Conservation (phyloP, 2,888 invertebrate species). For the Slavum lentiscoides region DNA sequence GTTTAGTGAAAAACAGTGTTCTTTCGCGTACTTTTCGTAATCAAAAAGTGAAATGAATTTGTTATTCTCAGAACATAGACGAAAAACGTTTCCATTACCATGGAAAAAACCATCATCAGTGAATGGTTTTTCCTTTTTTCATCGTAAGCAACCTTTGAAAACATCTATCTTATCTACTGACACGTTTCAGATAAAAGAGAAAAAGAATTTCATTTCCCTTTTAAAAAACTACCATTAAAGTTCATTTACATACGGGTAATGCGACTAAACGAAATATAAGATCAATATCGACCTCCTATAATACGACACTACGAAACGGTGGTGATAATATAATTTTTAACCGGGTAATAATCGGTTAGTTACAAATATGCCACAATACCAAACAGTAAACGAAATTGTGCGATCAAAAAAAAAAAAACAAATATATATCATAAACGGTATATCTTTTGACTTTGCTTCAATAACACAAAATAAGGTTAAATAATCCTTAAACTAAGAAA, state of each 20-base stretch:
- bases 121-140: conserved; percentile 18
- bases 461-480: not conserved
- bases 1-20: too few relatives aligned
- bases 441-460: not conserved
- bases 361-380: not conserved
- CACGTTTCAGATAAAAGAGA: not conserved
- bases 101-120: not conserved
- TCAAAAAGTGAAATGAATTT: not conserved
- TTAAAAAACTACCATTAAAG: conserved; percentile 38
- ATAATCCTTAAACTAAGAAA: too few relatives aligned
- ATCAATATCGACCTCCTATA: not conserved
- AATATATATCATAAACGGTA: conserved; percentile 21
- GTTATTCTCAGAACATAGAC: not conserved
- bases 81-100: not conserved
- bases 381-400: not conserved
- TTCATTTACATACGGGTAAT: conserved; percentile 37
- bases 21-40: too few relatives aligned
- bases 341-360: not conserved
- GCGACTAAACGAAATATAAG: not conserved
- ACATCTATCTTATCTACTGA: conserved; percentile 39
- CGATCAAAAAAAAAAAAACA: not conserved
- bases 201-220: not conserved
- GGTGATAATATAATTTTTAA: not conserved
- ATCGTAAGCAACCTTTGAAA: not conserved
- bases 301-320: not conserved